Evolutionary conservation across 2,888 invertebrate species (phyloP), one percentile per base, ranked within the genome.

Genomic region (Apodemia duryi): DNA sequence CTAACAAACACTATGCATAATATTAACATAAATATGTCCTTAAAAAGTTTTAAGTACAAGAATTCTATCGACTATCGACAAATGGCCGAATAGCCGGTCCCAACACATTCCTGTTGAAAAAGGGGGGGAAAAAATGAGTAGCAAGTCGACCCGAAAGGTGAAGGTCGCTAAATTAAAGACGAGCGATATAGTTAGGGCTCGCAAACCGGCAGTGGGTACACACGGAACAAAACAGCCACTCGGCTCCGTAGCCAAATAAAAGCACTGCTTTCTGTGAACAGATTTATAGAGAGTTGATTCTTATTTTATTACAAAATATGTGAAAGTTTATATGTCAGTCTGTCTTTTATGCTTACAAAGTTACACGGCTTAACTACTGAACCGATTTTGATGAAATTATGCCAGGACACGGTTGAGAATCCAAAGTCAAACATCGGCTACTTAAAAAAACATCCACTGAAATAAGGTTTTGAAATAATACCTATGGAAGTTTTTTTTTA

Each of bases 171-270:
- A 64, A 65, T 69, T 75, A 77, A 82, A 79, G 80, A 77, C 73
- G 75, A 65, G 67, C 74, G 73, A 75, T 75, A 74, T 75, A 70
- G 75, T 74, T 75, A 73, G 74, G 72, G 68, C 63, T 68, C 68
- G 66, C 70, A 69, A 74, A 72, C 72, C 73, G 72, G 73, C 70
- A 73, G 73, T 70, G 72, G 71, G 73, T 71, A 71, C 73, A 71
- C 73, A 66, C 64, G 71, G 72, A 68, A 68, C 73, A 80, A 80
- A 85, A 82, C 77, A 77, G 86, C 85, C 83, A 85, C 88, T 82
- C 84, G 81, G 81, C 83, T 86, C 85, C 86, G 82, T 77, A 74
- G 73, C 70, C 72, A 75, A 77, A 83, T 80, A 84, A 86, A 75
- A 73, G 75, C 78, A 67, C 63, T 65, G 54, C 32, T 60, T 60